Evolutionary conservation across 2,888 invertebrate species (phyloP).

Genomic region (Apodemia hepburni): DNA sequence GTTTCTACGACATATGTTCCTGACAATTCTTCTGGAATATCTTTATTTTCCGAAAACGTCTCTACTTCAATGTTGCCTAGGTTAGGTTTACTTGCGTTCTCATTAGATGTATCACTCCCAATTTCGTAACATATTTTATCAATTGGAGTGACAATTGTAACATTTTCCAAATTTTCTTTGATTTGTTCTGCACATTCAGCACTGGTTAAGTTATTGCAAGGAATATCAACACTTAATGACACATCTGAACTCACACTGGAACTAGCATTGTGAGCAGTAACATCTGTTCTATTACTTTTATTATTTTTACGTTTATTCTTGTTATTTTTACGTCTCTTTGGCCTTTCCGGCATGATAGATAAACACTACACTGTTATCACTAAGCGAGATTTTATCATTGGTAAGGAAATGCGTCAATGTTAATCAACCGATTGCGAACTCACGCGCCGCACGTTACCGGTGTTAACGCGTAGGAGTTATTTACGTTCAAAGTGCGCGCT

Average conservation of each 20-base stretch:
- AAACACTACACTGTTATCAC: conserved; percentile 61
- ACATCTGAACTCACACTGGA: conserved; percentile 37
- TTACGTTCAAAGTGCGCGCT: conserved; percentile 10
- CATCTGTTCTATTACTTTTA: conserved; percentile 51
- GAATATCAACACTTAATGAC: conserved; percentile 24
- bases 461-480: conserved; percentile 58
- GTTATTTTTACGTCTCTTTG: conserved; percentile 68
- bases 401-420: conserved; percentile 51
- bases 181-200: conserved; percentile 2
- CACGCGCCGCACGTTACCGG: conserved; percentile 52
- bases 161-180: conserved; percentile 4
- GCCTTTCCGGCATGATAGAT: conserved; percentile 66
- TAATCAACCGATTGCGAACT: conserved; percentile 42
- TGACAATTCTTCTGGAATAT: conserved; percentile 17
- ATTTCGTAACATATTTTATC: conserved; percentile 7
- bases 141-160: conserved; percentile 5
- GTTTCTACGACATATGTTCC: conserved; percentile 61
- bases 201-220: conserved; percentile 1
- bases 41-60: conserved; percentile 3
- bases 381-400: conserved; percentile 51
- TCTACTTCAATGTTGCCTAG: neutral
- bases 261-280: conserved; percentile 43
- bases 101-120: conserved; percentile 15
- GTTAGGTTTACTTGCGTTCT: neutral
- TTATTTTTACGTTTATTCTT: conserved; percentile 73